A percentile compares a stretch with the other conserved stretches of the same genome.
Evolutionary conservation across 2,888 invertebrate species (phyloP).

Genomic region (Xylocampa areola): DNA sequence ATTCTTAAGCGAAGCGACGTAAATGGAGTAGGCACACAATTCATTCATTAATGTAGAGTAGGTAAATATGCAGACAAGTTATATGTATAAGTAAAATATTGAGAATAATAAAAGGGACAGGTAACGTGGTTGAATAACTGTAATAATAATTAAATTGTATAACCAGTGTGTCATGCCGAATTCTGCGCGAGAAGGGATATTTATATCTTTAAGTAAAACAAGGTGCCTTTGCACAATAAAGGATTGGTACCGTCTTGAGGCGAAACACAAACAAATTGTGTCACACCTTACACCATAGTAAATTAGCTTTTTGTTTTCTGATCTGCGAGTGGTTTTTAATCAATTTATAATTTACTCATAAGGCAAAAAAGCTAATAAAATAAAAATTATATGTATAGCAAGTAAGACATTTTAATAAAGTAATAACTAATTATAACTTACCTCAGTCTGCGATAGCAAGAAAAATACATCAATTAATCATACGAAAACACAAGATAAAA

Average conservation of each 20-base stretch:
- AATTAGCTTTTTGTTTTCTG: too few species aligned
- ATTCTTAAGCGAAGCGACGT: too few species aligned
- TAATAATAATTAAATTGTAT: conserved; percentile 35
- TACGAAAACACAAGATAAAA: background rate
- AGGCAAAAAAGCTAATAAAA: background rate
- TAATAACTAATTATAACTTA: conserved; percentile 10
- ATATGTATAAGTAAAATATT: background rate
- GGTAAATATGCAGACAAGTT: conserved; percentile 1
- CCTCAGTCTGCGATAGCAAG: conserved; percentile 23
- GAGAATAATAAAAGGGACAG: conserved; percentile 16
- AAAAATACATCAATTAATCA: conserved; percentile 33
- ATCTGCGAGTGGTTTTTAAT: too few species aligned
- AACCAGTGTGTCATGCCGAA: conserved; percentile 38
- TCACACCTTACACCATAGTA: too few species aligned
- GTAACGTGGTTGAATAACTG: conserved; percentile 49
- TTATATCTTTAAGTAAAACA: background rate
- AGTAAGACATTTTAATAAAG: background rate
- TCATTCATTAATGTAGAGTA: conserved; percentile 1
- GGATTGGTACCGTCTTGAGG: background rate
- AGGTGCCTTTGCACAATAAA: too few species aligned
- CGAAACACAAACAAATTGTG: too few species aligned
- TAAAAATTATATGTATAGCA: background rate
- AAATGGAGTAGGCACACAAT: too few species aligned
- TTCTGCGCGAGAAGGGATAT: conserved; percentile 19
- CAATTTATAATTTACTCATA: too few species aligned